Evolutionary conservation across 1,140 invertebrate species (phyloP), one percentile per base, ranked within the genome.

Genomic region (Solen grandis): DNA sequence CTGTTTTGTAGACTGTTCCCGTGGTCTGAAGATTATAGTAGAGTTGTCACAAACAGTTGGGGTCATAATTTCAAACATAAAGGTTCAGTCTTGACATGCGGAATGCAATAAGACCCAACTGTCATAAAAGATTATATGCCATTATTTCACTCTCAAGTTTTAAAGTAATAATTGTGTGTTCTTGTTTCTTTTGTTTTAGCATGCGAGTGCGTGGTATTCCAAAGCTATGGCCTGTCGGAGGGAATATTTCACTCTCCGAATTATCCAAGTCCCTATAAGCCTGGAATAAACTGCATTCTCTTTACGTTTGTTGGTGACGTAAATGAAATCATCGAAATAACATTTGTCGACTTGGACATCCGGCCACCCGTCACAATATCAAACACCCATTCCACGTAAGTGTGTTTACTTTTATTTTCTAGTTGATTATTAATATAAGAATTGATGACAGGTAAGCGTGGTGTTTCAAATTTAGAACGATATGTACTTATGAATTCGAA

Each of bases 201-300:
- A 92, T 97, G 96, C 91, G 94, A 95, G 70, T 97, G 96, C 91
- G 92, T 97, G 62, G 94, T 95, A 92, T 96, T 96, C 86, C 95
- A 94, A 83, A 96, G 95, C 41, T 95, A 95, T 89, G 96, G 95
- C 83, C 96, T 96, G 87, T 95, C 95, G 88, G 94, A 94, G 76
- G 96, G 96, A 63, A 94, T 94, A 27, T 97, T 97, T 93, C 96
- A 94, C 87, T 96, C 96, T 75, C 96, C 96, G 0, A 95, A 97
- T 91, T 97, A 95, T 92, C 96, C 96, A 0, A 60, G 81, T 54
- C 59, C 69, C 81, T 97, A 97, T 90, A 95, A 95, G 2, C 86
- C 94, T 13, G 95, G 95, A 86, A 94, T 96, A 86, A 94, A 95
- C 92, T 97, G 96, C 90, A 94, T 97, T 35, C 94, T 97, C n/a